Conservation (phyloP, 2,888 invertebrate genomes). For the Malthinus seriepunctatus region DNA sequence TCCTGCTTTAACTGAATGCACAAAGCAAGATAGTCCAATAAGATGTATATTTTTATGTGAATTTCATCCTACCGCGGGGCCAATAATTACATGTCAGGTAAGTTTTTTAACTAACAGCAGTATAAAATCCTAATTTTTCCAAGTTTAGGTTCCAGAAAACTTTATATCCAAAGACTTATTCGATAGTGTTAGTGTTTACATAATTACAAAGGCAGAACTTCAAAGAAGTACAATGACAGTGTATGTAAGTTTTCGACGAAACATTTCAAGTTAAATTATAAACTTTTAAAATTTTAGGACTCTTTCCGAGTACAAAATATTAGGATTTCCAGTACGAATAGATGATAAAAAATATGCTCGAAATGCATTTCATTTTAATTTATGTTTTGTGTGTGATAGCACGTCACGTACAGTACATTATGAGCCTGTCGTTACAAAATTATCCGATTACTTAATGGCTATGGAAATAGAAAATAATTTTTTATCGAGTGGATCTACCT, state of each 20-base stretch:
- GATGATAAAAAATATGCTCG: constrained; percentile 86
- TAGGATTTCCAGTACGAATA: constrained; percentile 91
- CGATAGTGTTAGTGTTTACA: constrained; percentile 91
- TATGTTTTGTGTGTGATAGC: constrained; percentile 92
- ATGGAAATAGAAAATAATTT: constrained; percentile 87
- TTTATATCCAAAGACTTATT: constrained; percentile 91
- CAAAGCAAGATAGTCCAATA: constrained; percentile 69
- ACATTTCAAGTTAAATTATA: background rate
- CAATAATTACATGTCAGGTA: constrained; percentile 85
- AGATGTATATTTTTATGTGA: constrained; percentile 82
- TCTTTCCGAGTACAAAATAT: constrained; percentile 79
- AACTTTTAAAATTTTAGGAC: constrained; percentile 57
- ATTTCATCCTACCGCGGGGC: constrained; percentile 77
- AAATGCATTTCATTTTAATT: constrained; percentile 94
- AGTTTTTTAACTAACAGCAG: constrained; percentile 26
- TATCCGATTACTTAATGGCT: constrained; percentile 88
- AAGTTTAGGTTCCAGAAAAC: constrained; percentile 79
- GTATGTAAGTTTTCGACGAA: constrained; percentile 58
- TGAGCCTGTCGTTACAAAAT: constrained; percentile 91
- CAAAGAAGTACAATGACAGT: constrained; percentile 90
- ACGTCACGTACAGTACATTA: constrained; percentile 89
- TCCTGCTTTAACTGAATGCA: background rate
- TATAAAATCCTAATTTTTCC: constrained; percentile 19
- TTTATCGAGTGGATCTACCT: constrained; percentile 71
- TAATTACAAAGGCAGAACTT: constrained; percentile 92